These are phyloP conservation scores for Alosa alosa DNA, from an alignment of 2,113 vertebrate genomes.

Conservation along the genomic window DNA sequence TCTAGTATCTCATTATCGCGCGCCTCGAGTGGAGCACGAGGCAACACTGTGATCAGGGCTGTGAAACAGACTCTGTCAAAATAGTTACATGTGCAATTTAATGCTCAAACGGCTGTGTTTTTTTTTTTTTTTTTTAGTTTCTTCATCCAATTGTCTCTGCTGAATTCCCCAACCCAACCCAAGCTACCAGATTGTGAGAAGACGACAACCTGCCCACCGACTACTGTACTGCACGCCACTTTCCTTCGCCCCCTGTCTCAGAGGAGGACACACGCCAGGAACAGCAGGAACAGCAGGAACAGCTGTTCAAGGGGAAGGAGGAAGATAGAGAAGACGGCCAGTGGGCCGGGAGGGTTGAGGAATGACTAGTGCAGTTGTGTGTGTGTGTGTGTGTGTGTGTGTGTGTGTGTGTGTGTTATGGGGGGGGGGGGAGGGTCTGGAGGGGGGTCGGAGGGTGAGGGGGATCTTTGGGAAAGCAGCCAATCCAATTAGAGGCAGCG, in stretches of 20 bases:
- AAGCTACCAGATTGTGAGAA: background rate
- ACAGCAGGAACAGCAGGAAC: constrained; percentile 57
- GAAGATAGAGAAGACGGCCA: constrained; percentile 42
- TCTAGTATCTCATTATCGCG: background rate
- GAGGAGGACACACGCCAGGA: constrained; percentile 32
- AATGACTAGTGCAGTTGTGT: constrained; percentile 48
- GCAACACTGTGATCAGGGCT: background rate
- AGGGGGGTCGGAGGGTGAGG: constrained; percentile 46
- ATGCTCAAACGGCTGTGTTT: background rate
- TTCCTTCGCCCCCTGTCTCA: background rate
- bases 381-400: constrained; percentile 32
- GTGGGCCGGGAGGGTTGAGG: constrained; percentile 18
- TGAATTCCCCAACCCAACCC: constrained; percentile 36
- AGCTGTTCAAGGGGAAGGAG: constrained; percentile 9
- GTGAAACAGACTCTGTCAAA: background rate
- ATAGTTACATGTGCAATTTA: background rate
- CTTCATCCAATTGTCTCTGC: background rate
- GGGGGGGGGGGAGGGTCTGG: constrained; percentile 40
- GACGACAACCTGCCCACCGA: constrained; percentile 24
- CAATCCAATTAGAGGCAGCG: constrained; percentile 79
- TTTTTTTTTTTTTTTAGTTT: background rate
- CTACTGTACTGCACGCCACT: constrained; percentile 50
- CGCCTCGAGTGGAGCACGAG: background rate
- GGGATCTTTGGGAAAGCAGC: constrained; percentile 74
- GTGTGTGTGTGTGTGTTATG: constrained; percentile 11